Percentiles rank a stretch among this genome's conserved stretches.
Conservation (phyloP, 2,888 invertebrate genomes). For the Mycalesis mineus region DNA sequence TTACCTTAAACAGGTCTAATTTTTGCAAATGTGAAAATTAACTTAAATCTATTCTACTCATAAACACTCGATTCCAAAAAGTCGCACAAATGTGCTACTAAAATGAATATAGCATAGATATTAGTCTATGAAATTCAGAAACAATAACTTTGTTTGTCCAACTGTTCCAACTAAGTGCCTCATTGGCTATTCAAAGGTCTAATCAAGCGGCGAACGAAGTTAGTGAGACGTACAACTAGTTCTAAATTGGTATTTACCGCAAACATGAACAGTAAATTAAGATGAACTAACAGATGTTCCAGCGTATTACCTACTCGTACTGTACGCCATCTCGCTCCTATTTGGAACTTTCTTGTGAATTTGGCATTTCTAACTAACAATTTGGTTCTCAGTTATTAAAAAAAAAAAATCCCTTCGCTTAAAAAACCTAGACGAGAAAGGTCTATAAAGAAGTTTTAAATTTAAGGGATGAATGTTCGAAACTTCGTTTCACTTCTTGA, state of each 20-base stretch:
- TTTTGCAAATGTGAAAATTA: too few species aligned
- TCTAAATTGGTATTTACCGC: slow-evolving; percentile 68
- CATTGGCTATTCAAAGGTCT: slow-evolving; percentile 33
- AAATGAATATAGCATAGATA: not conserved
- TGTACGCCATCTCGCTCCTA: slow-evolving; percentile 33
- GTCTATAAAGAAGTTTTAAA: too few species aligned
- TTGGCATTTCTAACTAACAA: not conserved
- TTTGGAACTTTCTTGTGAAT: slow-evolving; percentile 25
- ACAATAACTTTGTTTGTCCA: slow-evolving; percentile 29
- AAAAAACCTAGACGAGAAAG: too few species aligned
- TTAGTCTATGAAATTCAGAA: slow-evolving; percentile 9
- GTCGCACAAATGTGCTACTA: too few species aligned
- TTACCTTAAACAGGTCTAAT: too few species aligned
- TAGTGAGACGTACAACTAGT: slow-evolving; percentile 55
- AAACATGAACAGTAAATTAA: slow-evolving; percentile 70
- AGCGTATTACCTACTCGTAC: slow-evolving; percentile 43
- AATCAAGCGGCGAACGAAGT: slow-evolving; percentile 41
- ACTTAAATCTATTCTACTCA: too few species aligned
- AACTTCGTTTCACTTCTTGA: too few species aligned
- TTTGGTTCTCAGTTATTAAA: too few species aligned
- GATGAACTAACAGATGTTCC: slow-evolving; percentile 61
- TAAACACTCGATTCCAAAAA: too few species aligned
- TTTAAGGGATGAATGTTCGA: too few species aligned
- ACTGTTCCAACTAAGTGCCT: slow-evolving; percentile 29
- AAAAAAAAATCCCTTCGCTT: too few species aligned